Evolutionary conservation across 2,888 invertebrate species (phyloP), one percentile per base, ranked within the genome.

Genomic region (Andrena trimmerana): DNA sequence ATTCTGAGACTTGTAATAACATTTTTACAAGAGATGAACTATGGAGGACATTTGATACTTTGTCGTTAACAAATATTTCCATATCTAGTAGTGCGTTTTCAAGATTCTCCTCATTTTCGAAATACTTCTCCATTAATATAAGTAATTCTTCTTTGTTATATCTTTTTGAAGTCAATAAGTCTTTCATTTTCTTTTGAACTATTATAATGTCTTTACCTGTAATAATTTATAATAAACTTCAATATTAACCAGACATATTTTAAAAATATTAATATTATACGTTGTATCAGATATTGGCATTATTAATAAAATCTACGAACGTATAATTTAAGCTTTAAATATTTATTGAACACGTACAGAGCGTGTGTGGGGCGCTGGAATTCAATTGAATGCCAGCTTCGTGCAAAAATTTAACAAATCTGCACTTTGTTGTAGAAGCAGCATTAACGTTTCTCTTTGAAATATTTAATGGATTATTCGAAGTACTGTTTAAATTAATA

Each of bases 1-100:
- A 42, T 33, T 86, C 83, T 8, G 92, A 86, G 79, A 93, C 78
- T 83, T 93, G 91, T n/a, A 94, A 76, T 24, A 94, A 78, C 62
- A 93, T 81, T 84, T 90, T 89, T 31, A 91, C 81, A n/a, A 94
- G 87, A 50, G 92, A 92, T n/a, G 88, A 80, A 70, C 85, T 90
- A 48, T 84, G 88, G 48, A 86, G 68, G 62, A 76, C 63, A 63
- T 84, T 77, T 4, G 86, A 70, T 10, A 73, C 69, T 70, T 78
- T 78, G 3, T 77, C 77, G 63, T 90, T 86, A 50, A 76, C 88
- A 42, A 87, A 79, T 24, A 91, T 81, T 65, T 87, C 90, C 76
- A 93, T 86, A 48, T 92, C 84, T 16, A 88, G 84, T 24, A 94
- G 80, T 5, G 90, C 89, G 67, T 88, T 92, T 84, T 88, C 86